Conservation (phyloP, 2,888 invertebrate genomes). For the Papilio protenor region DNA sequence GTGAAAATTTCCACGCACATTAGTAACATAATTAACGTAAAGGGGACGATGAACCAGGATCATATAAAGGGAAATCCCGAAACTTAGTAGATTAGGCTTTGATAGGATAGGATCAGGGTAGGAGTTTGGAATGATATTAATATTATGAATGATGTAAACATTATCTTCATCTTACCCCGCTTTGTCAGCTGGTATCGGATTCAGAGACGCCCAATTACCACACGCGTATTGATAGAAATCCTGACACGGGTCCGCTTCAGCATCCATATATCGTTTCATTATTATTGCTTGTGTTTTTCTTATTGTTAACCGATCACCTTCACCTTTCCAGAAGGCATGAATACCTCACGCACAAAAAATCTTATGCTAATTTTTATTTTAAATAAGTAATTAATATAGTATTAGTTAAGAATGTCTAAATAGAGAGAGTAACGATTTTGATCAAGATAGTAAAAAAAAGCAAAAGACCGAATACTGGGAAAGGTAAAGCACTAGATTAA, state of each 20-base stretch:
- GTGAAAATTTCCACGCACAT: too few species aligned
- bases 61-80: background rate
- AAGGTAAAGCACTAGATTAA: too few species aligned
- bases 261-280: slow-evolving; percentile 92
- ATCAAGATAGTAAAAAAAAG: background rate
- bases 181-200: slow-evolving; percentile 95
- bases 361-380: background rate
- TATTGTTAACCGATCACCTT: slow-evolving; percentile 83
- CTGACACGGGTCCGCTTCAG: slow-evolving; percentile 88
- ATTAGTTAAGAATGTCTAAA: background rate
- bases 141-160: too few species aligned
- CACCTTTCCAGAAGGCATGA: slow-evolving; percentile 85
- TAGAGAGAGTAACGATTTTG: background rate
- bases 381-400: background rate
- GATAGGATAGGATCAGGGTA: background rate
- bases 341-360: slow-evolving; percentile 59
- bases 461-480: too few species aligned
- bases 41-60: too few species aligned
- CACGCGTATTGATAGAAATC: slow-evolving; percentile 95
- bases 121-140: background rate
- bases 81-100: background rate
- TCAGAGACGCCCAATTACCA: slow-evolving; percentile 93
- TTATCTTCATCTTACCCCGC: slow-evolving; percentile 85
- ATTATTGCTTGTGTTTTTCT: slow-evolving; percentile 86
- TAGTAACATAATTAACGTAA: background rate